Percentiles rank a stretch among this genome's conserved stretches.
phyloP scores from a whole-genome alignment of 2,113 vertebrate species.

The Lepisosteus oculatus region DNA sequence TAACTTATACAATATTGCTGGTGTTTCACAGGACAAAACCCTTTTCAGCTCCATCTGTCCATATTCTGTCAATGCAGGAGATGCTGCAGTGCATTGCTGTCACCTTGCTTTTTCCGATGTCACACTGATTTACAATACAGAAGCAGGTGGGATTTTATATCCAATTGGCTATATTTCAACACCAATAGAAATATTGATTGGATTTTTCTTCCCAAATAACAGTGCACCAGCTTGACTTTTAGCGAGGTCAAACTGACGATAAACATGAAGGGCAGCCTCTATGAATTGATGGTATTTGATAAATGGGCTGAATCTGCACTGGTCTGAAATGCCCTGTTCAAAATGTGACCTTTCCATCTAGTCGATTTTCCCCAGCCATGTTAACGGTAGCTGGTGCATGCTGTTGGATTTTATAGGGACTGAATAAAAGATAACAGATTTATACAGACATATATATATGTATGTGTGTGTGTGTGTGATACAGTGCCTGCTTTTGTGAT shows the following conservation, averaged over 20 bases:
- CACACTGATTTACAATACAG: neutral
- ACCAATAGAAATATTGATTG: conserved; percentile 13
- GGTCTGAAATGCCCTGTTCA: neutral
- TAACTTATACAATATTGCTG: neutral
- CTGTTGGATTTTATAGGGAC: neutral
- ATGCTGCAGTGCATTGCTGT: neutral
- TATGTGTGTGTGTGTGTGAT: too few relatives aligned
- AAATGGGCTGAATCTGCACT: neutral
- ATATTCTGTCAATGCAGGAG: neutral
- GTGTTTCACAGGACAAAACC: conserved; percentile 13
- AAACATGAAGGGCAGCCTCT: neutral
- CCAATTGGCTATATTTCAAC: too few relatives aligned
- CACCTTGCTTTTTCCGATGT: neutral
- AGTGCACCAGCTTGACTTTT: conserved; percentile 2
- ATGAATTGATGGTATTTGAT: neutral
- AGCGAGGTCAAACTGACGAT: neutral
- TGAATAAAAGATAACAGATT: neutral
- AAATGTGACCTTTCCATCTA: conserved; percentile 8
- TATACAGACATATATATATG: too few relatives aligned
- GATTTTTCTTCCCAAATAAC: neutral
- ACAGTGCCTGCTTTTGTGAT: too few relatives aligned
- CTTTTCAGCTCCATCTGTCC: neutral
- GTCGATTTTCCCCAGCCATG: neutral
- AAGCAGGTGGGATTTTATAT: neutral
- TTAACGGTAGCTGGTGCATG: neutral